Base-by-base conservation (phyloP, 2,797 vertebrate genomes). In the Channallabes apus region DNA sequence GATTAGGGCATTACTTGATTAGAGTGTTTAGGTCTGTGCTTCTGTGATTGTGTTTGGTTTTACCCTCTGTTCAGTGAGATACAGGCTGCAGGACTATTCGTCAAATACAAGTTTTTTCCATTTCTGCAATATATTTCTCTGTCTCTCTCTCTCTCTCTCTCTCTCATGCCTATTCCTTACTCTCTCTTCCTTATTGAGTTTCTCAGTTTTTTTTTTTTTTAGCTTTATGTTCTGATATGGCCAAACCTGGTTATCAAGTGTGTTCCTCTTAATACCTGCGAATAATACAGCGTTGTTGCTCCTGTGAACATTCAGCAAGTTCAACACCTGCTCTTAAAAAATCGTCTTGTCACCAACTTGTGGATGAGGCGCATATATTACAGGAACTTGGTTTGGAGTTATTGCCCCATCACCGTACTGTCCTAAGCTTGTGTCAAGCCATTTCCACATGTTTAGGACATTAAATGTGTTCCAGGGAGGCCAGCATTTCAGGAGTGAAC, bases 21-120 rank as follows among this genome's bases (percentile, higher is more conserved):
- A 76, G 46, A 27, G 29, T 41, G 9, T 32, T 64, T 73, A 73
- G 80, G 65, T 88, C 77, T 80, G 76, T 67, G 73, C 22, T 80
- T 75, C 7, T 80, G 41, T 22, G 51, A 85, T 56, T 73, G 80
- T 87, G 67, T 87, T 85, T 88, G 71, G 68, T 35, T 75, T 61
- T 84, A 76, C 58, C 61, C 58, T 17, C 18, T 81, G 69, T 71
- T 58, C 68, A 82, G 29, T 86, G 54, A 17, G 32, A 72, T 76
- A 56, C 65, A 82, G 35, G 51, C 83, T 38, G 27, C 78, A 75
- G 32, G 65, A 73, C 77, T 84, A 84, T 84, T 80, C 51, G 62
- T 85, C 80, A 87, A 80, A 86, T 86, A 24, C 83, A 29, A 65
- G 27, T 86, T 46, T 69, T 38, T 84, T 38, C 7, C 41, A 24